A percentile compares a stretch with the other conserved stretches of the same genome.
phyloP scores from a whole-genome alignment of 2,113 vertebrate species.

The Nothoprocta perdicaria region DNA sequence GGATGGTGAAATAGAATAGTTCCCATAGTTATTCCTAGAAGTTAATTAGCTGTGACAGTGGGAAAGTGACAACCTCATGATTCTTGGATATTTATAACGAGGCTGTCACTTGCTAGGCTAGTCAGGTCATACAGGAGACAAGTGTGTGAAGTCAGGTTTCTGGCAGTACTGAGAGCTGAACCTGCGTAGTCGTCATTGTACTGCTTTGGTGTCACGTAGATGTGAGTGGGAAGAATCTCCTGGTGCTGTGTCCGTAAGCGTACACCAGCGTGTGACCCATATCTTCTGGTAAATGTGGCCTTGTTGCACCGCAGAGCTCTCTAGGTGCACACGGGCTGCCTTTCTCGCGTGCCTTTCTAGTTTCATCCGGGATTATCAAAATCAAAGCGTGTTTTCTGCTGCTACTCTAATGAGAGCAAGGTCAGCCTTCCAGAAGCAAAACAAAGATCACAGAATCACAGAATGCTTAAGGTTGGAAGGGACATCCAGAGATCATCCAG shows the following conservation, averaged over 20 bases:
- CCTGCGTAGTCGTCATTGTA: background rate
- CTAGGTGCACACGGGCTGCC: background rate
- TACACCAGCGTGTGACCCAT: background rate
- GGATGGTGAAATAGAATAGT: slow-evolving; percentile 47
- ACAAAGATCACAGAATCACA: background rate
- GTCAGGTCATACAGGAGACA: slow-evolving; percentile 52
- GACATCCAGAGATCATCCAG: background rate
- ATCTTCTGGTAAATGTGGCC: background rate
- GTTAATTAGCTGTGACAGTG: slow-evolving; percentile 79
- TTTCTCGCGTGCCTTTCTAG: background rate
- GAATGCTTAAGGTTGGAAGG: background rate
- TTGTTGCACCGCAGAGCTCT: background rate
- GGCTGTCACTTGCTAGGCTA: slow-evolving; percentile 69
- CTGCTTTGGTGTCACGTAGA: background rate
- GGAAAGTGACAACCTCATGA: slow-evolving; percentile 73
- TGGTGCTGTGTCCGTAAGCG: background rate
- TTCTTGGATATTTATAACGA: slow-evolving; percentile 73
- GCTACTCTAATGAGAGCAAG: fast-evolving
- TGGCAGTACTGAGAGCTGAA: slow-evolving; percentile 15
- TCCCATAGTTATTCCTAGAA: slow-evolving; percentile 73
- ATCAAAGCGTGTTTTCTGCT: background rate
- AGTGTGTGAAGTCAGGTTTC: slow-evolving; percentile 66
- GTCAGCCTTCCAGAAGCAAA: background rate
- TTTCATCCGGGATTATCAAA: background rate
- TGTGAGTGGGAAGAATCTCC: slow-evolving; percentile 4